A percentile compares a stretch with the other conserved stretches of the same genome.
Conservation (phyloP, 2,797 vertebrate species). For the Neomorphus geoffroyi region DNA sequence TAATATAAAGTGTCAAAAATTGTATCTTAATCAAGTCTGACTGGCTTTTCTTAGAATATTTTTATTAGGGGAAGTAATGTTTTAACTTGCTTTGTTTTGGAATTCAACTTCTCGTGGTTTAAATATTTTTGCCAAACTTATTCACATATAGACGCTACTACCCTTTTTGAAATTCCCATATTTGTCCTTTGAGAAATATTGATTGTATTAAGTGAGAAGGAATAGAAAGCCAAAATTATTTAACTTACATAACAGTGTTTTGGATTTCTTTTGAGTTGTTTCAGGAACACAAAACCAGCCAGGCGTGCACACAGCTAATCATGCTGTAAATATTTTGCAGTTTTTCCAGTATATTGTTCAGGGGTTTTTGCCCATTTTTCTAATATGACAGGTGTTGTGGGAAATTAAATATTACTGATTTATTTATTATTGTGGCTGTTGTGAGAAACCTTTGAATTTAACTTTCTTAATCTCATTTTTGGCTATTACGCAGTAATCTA, state of each 20-base stretch:
- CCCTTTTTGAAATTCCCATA: constrained; percentile 1
- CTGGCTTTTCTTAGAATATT: constrained; percentile 60
- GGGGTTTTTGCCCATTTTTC: neutral
- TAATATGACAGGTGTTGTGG: constrained; percentile 30
- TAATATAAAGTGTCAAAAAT: constrained; percentile 71
- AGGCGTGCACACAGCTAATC: constrained; percentile 57
- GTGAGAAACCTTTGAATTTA: constrained; percentile 59
- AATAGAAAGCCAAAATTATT: constrained; percentile 46
- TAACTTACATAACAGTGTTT: constrained; percentile 53
- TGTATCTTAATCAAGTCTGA: constrained; percentile 74
- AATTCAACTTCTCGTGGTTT: constrained; percentile 57
- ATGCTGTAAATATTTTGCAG: constrained; percentile 61
- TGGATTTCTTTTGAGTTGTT: constrained; percentile 60
- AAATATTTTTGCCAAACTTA: constrained; percentile 55
- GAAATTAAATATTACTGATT: constrained; percentile 63
- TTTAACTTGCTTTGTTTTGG: constrained; percentile 76
- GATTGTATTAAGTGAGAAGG: neutral
- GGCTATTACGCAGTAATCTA: constrained; percentile 64
- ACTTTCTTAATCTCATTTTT: constrained; percentile 75
- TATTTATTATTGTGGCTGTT: constrained; percentile 65
- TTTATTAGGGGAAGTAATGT: constrained; percentile 69
- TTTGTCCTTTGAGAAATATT: neutral
- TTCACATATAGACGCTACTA: neutral
- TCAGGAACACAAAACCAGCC: constrained; percentile 64
- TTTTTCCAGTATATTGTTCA: constrained; percentile 17